Base-by-base conservation (phyloP, 2,888 invertebrate genomes). In the Ischnura elegans region DNA sequence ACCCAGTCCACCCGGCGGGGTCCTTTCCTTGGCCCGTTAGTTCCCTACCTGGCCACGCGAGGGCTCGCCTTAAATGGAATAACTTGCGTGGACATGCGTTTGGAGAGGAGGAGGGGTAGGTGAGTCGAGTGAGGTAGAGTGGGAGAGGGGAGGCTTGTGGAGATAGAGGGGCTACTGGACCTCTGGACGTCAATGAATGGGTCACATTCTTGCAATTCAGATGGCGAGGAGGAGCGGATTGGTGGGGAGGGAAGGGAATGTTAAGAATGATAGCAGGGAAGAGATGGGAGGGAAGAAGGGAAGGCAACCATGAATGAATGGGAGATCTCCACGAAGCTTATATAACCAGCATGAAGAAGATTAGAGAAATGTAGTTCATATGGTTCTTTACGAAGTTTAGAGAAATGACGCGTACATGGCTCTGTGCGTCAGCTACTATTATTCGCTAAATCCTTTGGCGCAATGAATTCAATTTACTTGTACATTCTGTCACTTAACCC, bases 151-250 rank as follows among this genome's bases (percentile, higher is more conserved):
- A n/a, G n/a, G n/a, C n/a, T n/a, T n/a, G n/a, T n/a, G n/a, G n/a
- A n/a, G n/a, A n/a, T n/a, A n/a, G n/a, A n/a, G n/a, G 55, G 61
- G 5, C 5, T 25, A 3, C 61, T 25, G 21, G 61, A 21, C 61
- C 25, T 61, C 21, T 19, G 51, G 87, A 87, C 55, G 87, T 87
- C 87, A 87, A 87, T 87, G 87, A 87, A 87, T 87, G 87, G 87
- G n/a, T 47, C 87, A 21, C 87, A 87, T 87, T 87, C 87, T 42
- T 61, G 16, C 25, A 25, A 61, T 61, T 61, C 61, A 61, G 61
- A 61, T 61, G 16, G 61, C 61, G 61, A 61, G 21, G 25, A 61
- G 21, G 25, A 25, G 1, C 61, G 16, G n/a, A n/a, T n/a, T n/a
- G n/a, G n/a, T 21, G 25, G 61, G 25, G 61, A 61, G 61, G 21